Percentiles rank a stretch among this genome's conserved stretches.
These are phyloP conservation scores for Slavum lentiscoides DNA, from an alignment of 2,888 invertebrate genomes.

Conservation along the genomic window DNA sequence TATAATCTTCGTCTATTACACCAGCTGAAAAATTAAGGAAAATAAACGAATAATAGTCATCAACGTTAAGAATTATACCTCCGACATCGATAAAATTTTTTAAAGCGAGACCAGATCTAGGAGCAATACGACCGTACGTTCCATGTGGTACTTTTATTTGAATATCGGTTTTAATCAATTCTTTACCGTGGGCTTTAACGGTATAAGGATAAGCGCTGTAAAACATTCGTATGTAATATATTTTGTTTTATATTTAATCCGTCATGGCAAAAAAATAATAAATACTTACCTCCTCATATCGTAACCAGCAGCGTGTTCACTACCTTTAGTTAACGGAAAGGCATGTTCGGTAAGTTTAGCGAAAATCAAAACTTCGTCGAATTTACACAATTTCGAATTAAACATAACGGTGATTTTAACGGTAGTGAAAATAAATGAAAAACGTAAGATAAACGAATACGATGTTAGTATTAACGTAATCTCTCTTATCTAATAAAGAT, in stretches of 20 bases:
- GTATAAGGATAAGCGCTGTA: conserved; percentile 82
- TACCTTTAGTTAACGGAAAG: conserved; percentile 80
- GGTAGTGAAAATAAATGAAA: too few species aligned
- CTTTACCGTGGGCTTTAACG: conserved; percentile 84
- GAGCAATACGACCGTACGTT: conserved; percentile 92
- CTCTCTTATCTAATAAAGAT: too few species aligned
- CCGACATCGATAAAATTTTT: conserved; percentile 98
- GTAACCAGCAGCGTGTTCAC: conserved; percentile 84
- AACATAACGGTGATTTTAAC: too few species aligned
- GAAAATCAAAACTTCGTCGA: conserved; percentile 61
- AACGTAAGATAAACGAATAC: too few species aligned
- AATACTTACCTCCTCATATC: conserved; percentile 81
- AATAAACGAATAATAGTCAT: too few species aligned
- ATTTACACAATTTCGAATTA: too few species aligned
- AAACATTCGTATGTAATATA: too few species aligned
- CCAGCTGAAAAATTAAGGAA: conserved; percentile 80
- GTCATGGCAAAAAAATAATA: too few species aligned
- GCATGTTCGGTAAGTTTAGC: conserved; percentile 83
- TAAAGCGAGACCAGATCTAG: conserved; percentile 90
- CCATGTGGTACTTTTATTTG: conserved; percentile 85
- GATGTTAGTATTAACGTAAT: too few species aligned
- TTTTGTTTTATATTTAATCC: too few species aligned
- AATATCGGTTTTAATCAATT: conserved; percentile 86
- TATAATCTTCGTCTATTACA: conserved; percentile 92
- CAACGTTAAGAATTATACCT: conserved; percentile 67